Evolutionary conservation across 2,888 invertebrate genomes (phyloP).

Genomic region (Brachypalpus laphriformis): DNA sequence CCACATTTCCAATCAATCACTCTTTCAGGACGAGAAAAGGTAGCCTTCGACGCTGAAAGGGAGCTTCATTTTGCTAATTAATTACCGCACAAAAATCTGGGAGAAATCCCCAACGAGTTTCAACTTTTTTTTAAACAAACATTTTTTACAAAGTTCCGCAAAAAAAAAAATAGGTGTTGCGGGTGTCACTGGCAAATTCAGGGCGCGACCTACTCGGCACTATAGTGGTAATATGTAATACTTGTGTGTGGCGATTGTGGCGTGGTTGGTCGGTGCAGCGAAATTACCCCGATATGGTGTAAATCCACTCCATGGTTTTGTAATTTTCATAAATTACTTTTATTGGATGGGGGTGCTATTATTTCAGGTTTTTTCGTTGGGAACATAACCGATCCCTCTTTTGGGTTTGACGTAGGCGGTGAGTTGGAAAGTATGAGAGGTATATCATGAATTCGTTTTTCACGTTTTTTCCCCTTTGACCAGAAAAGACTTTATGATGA

Average conservation of each 20-base stretch:
- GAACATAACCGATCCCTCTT: background rate
- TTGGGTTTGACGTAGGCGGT: background rate
- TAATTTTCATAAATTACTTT: constrained; percentile 81
- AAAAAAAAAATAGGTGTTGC: constrained; percentile 16
- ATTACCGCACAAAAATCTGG: constrained; percentile 2
- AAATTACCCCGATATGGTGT: constrained; percentile 60
- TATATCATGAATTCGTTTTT: background rate
- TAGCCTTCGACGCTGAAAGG: background rate
- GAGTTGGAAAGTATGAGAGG: background rate
- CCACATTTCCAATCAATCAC: constrained; percentile 24
- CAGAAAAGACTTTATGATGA: constrained; percentile 14
- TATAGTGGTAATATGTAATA: background rate
- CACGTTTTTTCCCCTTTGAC: background rate
- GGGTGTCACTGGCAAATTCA: constrained; percentile 9
- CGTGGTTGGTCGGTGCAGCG: constrained; percentile 37
- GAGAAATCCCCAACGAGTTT: background rate
- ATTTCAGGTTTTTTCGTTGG: background rate
- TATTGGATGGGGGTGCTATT: constrained; percentile 74
- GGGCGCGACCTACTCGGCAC: background rate
- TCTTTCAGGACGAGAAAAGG: background rate
- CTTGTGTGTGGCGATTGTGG: background rate
- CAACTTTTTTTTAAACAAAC: background rate
- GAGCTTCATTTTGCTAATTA: constrained; percentile 20
- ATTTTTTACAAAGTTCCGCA: background rate
- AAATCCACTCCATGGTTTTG: constrained; percentile 79